Conservation (phyloP, 1,140 invertebrate species). For the Globodera ellingtonae region DNA sequence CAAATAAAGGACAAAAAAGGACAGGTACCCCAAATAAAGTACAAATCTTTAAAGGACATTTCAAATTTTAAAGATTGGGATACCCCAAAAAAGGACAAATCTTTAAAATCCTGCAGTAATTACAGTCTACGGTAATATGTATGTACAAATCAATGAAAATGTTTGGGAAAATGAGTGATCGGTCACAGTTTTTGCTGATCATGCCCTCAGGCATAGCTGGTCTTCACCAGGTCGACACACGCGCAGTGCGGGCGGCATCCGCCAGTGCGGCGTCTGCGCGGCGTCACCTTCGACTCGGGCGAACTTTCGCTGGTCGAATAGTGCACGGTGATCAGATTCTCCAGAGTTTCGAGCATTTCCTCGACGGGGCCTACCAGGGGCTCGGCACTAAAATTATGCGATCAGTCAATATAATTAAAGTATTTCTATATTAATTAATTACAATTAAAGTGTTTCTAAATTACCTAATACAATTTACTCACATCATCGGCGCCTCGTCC, state of each 20-base stretch:
- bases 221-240: conserved; percentile 61
- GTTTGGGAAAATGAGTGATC: too few relatives aligned
- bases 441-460: too few relatives aligned
- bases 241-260: conserved; percentile 61
- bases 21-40: too few relatives aligned
- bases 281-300: conserved; percentile 58
- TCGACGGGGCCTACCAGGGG: conserved; percentile 53
- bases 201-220: conserved; percentile 61
- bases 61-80: too few relatives aligned
- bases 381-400: conserved; percentile 9
- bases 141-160: too few relatives aligned
- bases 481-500: conserved; percentile 18
- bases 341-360: conserved; percentile 59
- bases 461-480: background rate
- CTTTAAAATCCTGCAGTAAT: too few relatives aligned
- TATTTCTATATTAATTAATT: too few relatives aligned
- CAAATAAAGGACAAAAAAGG: too few relatives aligned
- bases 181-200: background rate
- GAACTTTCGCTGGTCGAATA: conserved; percentile 62
- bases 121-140: too few relatives aligned
- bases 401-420: background rate
- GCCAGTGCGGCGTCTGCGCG: conserved; percentile 51
- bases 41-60: too few relatives aligned
- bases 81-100: too few relatives aligned
- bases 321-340: conserved; percentile 64